Base-by-base conservation (phyloP, 1,140 invertebrate genomes). In the Dendrolimus punctatus region DNA sequence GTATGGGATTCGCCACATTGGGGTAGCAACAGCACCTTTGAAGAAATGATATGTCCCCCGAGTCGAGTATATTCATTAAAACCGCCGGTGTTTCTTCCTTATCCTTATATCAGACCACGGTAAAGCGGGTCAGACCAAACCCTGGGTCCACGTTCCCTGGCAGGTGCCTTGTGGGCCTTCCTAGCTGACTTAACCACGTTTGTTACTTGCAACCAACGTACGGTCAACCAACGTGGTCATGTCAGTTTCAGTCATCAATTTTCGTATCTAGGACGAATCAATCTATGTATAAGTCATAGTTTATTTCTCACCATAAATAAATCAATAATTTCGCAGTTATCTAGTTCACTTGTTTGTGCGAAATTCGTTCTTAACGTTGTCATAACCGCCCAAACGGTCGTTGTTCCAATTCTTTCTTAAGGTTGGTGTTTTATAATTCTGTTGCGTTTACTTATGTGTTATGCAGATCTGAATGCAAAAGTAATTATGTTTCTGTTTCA, bases 401-500 rank as follows among this genome's bases (percentile, higher is more conserved):
- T 62, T 58, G 53, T 60, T 58, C 57, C 56, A 49, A 47, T 53
- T 51, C 43, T 47, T 57, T 66, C 47, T 55, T 60, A 62, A 60
- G 53, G n/a, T 9, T 36, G 59, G 46, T 56, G 54, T 56, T 53
- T 56, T 48, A 53, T 45, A 48, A 55, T 52, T 47, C 55, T 40
- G 45, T 52, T 42, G 41, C 41, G 39, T 38, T 6, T 49, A 51
- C 6, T 50, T 41, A 46, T 42, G 39, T 37, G 39, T 8, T 41
- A n/a, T 37, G 47, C 49, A 51, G 10, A 39, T 36, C 36, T 46
- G 39, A 41, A 44, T 49, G 45, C 47, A 41, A 37, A 50, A 53
- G 50, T 52, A 51, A 60, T 55, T 37, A 55, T 40, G 41, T 36
- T 39, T 47, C 39, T 38, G 10, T 6, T 44, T 38, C 36, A 41